These are phyloP conservation scores for Aythya baeri DNA, from an alignment of 2,113 vertebrate species.

Conservation along the genomic window DNA sequence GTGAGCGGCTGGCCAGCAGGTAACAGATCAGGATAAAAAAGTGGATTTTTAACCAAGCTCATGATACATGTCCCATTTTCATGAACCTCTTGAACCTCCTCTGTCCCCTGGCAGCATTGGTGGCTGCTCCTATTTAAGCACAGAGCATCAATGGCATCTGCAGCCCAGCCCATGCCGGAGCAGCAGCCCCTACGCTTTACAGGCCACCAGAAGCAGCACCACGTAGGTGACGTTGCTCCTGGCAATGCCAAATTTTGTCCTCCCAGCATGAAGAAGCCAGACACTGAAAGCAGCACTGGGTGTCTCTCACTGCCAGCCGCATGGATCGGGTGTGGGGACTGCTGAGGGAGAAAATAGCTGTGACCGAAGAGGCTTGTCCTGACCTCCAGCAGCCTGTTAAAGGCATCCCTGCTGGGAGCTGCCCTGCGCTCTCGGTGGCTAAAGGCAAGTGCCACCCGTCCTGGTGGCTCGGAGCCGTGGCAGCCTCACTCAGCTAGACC, in stretches of 20 bases:
- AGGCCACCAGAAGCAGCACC: neutral
- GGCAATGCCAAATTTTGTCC: neutral
- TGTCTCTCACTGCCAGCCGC: neutral
- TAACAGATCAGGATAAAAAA: neutral
- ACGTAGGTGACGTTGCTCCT: neutral
- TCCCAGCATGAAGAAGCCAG: neutral
- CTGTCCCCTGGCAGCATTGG: neutral
- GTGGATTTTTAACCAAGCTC: neutral
- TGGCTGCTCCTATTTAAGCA: neutral
- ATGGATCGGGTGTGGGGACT: neutral
- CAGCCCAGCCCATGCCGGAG: neutral
- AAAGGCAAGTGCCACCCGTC: too few species aligned
- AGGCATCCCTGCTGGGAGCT: neutral
- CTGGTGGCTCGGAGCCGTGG: too few species aligned
- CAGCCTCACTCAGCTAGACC: too few species aligned
- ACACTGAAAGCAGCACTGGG: neutral
- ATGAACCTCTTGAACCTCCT: neutral
- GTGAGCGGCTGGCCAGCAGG: neutral
- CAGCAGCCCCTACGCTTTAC: neutral
- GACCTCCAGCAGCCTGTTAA: neutral
- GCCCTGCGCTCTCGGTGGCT: neutral
- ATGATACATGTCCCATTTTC: neutral
- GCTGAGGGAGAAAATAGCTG: neutral
- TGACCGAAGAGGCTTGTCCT: neutral
- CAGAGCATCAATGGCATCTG: neutral